These are phyloP conservation scores for Neodon shergylaensis DNA, from an alignment of 2,113 vertebrate genomes.

Conservation along the genomic window DNA sequence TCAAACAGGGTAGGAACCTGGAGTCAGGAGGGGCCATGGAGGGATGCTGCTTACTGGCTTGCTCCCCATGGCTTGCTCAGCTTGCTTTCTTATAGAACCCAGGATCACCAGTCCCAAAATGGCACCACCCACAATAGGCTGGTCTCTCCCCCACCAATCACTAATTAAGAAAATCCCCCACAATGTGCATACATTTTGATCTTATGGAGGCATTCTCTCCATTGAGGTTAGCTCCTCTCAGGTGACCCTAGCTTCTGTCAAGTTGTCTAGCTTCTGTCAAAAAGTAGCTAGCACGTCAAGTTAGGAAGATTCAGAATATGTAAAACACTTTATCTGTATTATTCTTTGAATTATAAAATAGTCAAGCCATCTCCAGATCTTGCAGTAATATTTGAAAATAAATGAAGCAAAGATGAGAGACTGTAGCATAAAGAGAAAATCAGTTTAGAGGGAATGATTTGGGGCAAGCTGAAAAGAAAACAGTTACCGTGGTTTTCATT, in stretches of 20 bases:
- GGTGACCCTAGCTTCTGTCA: background rate
- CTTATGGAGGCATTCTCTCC: background rate
- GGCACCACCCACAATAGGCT: too few species aligned
- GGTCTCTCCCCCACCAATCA: background rate
- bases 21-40: background rate
- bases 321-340: slow-evolving; percentile 6
- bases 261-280: background rate
- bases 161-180: background rate
- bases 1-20: background rate
- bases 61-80: background rate
- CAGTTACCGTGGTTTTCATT: slow-evolving; percentile 18
- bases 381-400: background rate
- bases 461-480: background rate
- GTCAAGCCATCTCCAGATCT: background rate
- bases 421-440: background rate
- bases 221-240: background rate
- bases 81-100: background rate
- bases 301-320: background rate
- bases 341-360: slow-evolving; percentile 27
- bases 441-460: background rate
- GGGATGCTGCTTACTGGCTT: background rate
- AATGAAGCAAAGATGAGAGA: slow-evolving; percentile 26
- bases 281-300: background rate
- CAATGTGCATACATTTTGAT: background rate
- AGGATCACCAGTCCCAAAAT: background rate